A percentile compares a stretch with the other conserved stretches of the same genome.
Evolutionary conservation across 2,888 invertebrate genomes (phyloP).

Genomic region (Steinernema scapterisci): DNA sequence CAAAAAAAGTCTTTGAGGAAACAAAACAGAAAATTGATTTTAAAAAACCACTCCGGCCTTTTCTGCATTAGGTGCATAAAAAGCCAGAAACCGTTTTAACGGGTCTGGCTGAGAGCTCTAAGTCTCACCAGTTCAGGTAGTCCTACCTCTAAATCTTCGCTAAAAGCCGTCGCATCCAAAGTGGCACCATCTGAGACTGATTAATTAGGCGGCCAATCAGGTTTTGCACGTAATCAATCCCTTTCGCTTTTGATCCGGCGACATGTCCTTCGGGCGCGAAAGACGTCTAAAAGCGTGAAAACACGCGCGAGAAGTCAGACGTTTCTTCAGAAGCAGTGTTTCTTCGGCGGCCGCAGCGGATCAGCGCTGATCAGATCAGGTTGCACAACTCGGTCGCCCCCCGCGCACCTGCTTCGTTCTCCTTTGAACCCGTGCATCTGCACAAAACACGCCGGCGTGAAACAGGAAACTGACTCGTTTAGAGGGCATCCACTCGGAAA

Average conservation of each 20-base stretch:
- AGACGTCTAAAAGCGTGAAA: constrained; percentile 14
- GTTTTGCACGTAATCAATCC: background rate
- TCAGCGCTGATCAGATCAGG: constrained; percentile 21
- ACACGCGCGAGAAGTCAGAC: background rate
- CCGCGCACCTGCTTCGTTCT: background rate
- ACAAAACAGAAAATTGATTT: background rate
- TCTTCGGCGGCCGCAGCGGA: too few species aligned
- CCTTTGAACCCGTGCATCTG: constrained; percentile 10
- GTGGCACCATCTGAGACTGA: background rate
- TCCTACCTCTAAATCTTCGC: too few species aligned
- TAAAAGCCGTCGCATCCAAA: background rate
- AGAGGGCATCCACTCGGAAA: constrained; percentile 19
- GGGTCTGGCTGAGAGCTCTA: too few species aligned
- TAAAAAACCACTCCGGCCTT: too few species aligned
- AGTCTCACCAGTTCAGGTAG: too few species aligned
- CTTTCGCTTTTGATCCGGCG: constrained; percentile 23
- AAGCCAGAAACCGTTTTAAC: too few species aligned
- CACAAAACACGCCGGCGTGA: background rate
- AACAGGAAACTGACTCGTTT: constrained; percentile 30
- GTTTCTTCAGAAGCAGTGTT: too few species aligned
- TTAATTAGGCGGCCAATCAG: constrained; percentile 22
- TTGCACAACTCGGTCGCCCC: constrained; percentile 6
- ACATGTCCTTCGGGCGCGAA: background rate
- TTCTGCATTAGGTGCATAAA: too few species aligned
- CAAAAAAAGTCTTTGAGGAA: background rate